Evolutionary conservation across 2,113 vertebrate species (phyloP).

Genomic region (Girardinichthys multiradiatus): DNA sequence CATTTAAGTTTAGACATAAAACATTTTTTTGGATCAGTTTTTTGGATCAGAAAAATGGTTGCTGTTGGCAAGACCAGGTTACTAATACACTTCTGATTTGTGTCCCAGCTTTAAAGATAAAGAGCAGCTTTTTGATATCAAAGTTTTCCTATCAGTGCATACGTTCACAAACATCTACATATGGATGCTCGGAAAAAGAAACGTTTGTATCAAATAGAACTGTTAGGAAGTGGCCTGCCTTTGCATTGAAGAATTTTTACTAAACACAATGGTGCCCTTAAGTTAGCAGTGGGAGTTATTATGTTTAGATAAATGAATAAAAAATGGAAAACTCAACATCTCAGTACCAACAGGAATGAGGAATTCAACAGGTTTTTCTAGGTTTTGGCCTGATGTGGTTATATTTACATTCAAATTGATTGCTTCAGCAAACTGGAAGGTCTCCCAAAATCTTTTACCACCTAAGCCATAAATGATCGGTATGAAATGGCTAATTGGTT

Average conservation of each 20-base stretch:
- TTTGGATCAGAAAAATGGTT: neutral
- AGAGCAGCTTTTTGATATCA: neutral
- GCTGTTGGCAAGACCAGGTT: neutral
- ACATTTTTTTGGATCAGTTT: conserved; percentile 26
- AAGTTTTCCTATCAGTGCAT: neutral
- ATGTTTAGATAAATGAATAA: too few species aligned
- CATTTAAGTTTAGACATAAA: conserved; percentile 44
- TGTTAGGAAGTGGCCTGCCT: neutral
- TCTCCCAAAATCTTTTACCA: too few species aligned
- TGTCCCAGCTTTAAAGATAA: neutral
- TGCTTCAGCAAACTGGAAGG: too few species aligned
- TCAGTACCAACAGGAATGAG: too few species aligned
- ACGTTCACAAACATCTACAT: neutral
- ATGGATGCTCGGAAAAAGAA: neutral
- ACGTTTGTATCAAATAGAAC: neutral
- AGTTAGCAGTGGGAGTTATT: too few species aligned
- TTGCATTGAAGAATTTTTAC: neutral
- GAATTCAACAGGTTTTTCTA: too few species aligned
- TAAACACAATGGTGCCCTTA: neutral
- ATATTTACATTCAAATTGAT: too few species aligned
- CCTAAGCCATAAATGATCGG: too few species aligned
- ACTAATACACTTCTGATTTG: neutral
- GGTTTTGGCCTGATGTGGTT: too few species aligned
- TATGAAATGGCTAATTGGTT: too few species aligned
- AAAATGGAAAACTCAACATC: too few species aligned